phyloP scores from a whole-genome alignment of 1,140 invertebrate genomes.

The Aphelenchoides besseyi region DNA sequence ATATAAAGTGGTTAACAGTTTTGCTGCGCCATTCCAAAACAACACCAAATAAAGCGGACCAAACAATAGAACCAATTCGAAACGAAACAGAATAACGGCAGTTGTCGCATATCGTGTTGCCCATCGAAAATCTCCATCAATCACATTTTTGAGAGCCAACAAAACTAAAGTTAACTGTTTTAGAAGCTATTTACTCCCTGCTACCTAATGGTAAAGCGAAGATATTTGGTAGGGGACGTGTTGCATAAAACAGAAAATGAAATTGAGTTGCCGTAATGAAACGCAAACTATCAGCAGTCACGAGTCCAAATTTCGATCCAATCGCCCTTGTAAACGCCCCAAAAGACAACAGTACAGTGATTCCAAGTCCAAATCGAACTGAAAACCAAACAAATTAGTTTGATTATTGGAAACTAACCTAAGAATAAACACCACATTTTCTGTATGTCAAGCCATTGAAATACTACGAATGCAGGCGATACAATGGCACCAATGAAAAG shows the following conservation, averaged over 20 bases:
- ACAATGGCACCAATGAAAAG: conserved; percentile 76
- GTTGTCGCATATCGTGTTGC: conserved; percentile 81
- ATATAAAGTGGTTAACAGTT: conserved; percentile 64
- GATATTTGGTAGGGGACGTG: conserved; percentile 88
- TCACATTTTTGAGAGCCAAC: conserved; percentile 78
- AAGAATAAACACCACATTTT: conserved; percentile 87
- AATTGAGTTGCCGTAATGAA: conserved; percentile 84
- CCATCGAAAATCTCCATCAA: conserved; percentile 72
- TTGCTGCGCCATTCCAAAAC: conserved; percentile 68
- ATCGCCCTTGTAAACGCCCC: conserved; percentile 73
- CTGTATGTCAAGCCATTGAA: conserved; percentile 72
- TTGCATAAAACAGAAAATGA: conserved; percentile 95
- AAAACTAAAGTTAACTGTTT: conserved; percentile 72
- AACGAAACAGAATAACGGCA: conserved; percentile 83
- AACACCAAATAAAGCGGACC: conserved; percentile 81
- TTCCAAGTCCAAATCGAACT: conserved; percentile 79
- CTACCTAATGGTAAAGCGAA: conserved; percentile 87
- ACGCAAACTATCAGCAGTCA: conserved; percentile 77
- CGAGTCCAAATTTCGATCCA: conserved; percentile 74
- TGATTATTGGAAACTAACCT: conserved; percentile 70
- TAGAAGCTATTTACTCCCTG: conserved; percentile 46
- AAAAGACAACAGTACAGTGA: conserved; percentile 74
- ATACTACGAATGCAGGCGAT: conserved; percentile 73
- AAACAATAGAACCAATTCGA: conserved; percentile 81
- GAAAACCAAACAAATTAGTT: conserved; percentile 43